Evolutionary conservation across 2,888 invertebrate species (phyloP).

Genomic region (Autographa gamma): DNA sequence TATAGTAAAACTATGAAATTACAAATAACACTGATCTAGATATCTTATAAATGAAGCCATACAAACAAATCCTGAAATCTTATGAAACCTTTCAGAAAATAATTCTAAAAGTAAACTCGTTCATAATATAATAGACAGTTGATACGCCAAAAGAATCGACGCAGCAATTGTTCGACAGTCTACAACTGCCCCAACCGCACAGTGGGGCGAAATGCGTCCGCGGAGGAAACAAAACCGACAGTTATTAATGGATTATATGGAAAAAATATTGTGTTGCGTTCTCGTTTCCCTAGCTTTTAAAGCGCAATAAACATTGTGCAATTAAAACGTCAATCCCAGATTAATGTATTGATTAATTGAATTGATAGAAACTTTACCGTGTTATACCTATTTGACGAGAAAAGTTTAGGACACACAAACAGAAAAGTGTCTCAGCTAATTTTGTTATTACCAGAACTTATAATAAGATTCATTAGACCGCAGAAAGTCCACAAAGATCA

Average conservation of each 20-base stretch:
- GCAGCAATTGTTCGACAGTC: slow-evolving; percentile 56
- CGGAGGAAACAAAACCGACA: slow-evolving; percentile 90
- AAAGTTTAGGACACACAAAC: neutral
- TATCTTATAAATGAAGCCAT: neutral
- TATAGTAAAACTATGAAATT: neutral
- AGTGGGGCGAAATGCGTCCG: slow-evolving; percentile 76
- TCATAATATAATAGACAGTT: slow-evolving; percentile 27
- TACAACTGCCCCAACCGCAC: slow-evolving; percentile 73
- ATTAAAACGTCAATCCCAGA: slow-evolving; percentile 88
- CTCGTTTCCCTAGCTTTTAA: slow-evolving; percentile 86
- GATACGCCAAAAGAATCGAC: slow-evolving; percentile 53
- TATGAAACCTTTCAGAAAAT: neutral
- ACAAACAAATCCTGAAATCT: neutral
- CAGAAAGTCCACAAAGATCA: neutral
- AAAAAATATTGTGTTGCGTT: slow-evolving; percentile 91
- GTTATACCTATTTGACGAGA: neutral
- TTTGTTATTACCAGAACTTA: neutral
- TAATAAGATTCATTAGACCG: neutral
- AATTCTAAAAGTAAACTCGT: slow-evolving; percentile 11
- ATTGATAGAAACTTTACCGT: slow-evolving; percentile 22
- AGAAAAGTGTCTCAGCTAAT: too few species aligned
- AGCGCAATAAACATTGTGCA: slow-evolving; percentile 86
- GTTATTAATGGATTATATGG: slow-evolving; percentile 91
- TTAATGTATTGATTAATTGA: slow-evolving; percentile 83
- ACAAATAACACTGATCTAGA: neutral